These are phyloP conservation scores for Ptychadena robeensis DNA, from an alignment of 2,797 vertebrate genomes.

Conservation along the genomic window DNA sequence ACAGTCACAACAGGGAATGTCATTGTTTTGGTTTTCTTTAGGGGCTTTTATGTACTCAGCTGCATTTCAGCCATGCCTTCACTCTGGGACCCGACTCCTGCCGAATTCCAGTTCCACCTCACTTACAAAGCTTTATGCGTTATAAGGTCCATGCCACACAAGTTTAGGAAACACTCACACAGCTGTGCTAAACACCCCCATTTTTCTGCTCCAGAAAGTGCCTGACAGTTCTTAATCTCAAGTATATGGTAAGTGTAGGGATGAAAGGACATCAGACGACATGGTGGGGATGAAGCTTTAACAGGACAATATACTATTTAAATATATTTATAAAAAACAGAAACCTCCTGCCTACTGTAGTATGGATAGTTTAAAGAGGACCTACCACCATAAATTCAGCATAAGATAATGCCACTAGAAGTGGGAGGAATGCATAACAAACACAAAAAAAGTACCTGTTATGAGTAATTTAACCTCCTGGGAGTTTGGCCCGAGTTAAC, in stretches of 20 bases:
- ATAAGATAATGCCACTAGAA: too few relatives aligned
- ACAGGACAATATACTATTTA: not conserved
- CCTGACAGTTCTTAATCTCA: constrained; percentile 60
- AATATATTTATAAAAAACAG: too few relatives aligned
- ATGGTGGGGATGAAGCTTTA: constrained; percentile 15
- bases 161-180: constrained; percentile 77
- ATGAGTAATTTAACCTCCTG: too few relatives aligned
- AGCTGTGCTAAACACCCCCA: constrained; percentile 72
- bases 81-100: constrained; percentile 73
- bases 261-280: constrained; percentile 10
- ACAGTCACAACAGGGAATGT: constrained; percentile 90
- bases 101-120: constrained; percentile 81
- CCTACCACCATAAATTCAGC: too few relatives aligned
- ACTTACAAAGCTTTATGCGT: constrained; percentile 79
- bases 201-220: constrained; percentile 55
- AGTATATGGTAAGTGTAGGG: constrained; percentile 64
- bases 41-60: constrained; percentile 91
- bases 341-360: not conserved
- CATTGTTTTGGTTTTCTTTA: constrained; percentile 91
- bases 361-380: too few relatives aligned
- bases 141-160: constrained; percentile 77
- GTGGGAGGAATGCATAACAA: too few relatives aligned
- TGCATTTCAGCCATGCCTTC: constrained; percentile 77
- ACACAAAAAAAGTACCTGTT: too few relatives aligned
- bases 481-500: too few relatives aligned